Base-by-base conservation (phyloP, 2,888 invertebrate species). In the Neoscelio sp. region DNA sequence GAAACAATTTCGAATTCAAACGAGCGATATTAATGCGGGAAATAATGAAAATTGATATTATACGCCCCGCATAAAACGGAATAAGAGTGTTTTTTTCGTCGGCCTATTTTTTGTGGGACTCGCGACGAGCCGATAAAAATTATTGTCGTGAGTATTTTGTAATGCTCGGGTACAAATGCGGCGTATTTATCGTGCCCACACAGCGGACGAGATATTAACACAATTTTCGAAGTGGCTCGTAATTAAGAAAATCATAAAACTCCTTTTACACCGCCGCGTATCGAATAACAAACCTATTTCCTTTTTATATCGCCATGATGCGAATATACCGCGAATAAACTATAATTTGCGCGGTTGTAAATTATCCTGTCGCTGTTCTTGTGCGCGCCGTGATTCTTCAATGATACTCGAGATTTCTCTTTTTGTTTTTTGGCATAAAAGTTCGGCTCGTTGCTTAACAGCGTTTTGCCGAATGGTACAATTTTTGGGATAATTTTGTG, bases 161-260 rank as follows among this genome's bases (percentile, higher is more conserved):
- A 50, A 35, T 62, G 13, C 33, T 33, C n/a, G 23, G n/a, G n/a
- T n/a, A 23, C 30, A 23, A 33, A 60, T 42, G 44, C 10, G 54
- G 44, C 10, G 54, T 44, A 42, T 52, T 67, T 67, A 67, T 52
- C 52, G 28, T 15, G 67, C 52, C 67, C 75, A 60, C 65, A 67
- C 75, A 67, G 13, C 15, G 50, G 10, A 30, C 58, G 44, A 52
- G 67, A 67, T 75, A 75, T 74, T 74, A 74, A 74, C 74, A 58
- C 74, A 67, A 65, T 74, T 74, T 33, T 10, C 58, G 54, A 74
- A 56, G 65, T 65, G 58, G 42, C 52, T 58, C 42, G 58, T 50
- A 74, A 74, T 74, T 74, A 74, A 74, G 67, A 33, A 67, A 75
- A 67, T 18, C 67, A 75, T 75, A 67, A 75, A 75, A 75, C 35